Conservation (phyloP, 2,113 vertebrate species). For the Saguinus imperator region DNA sequence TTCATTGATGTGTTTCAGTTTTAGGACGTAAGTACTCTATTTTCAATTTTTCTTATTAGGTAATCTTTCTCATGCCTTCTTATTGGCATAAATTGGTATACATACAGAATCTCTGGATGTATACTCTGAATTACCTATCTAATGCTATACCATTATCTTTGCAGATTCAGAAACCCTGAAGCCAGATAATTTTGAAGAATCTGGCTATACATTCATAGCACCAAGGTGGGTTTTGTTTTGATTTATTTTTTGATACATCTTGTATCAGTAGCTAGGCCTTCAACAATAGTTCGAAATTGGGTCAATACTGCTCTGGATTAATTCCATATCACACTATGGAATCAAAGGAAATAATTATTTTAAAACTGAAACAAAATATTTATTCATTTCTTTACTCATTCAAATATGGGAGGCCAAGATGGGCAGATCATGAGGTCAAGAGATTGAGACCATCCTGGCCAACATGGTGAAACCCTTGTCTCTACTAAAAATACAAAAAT, state of each 20-base stretch:
- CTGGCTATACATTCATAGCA: constrained; percentile 94
- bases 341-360: background rate
- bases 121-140: constrained; percentile 32
- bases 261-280: background rate
- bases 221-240: constrained; percentile 89
- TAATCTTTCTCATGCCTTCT: background rate
- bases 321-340: background rate
- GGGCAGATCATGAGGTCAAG: too few species aligned
- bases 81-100: background rate
- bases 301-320: background rate
- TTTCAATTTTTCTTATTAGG: background rate
- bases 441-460: too few species aligned
- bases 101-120: background rate
- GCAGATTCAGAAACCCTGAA: constrained; percentile 92
- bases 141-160: constrained; percentile 71
- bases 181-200: constrained; percentile 91
- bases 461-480: too few species aligned
- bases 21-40: background rate
- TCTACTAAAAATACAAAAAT: too few species aligned
- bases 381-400: background rate
- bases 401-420: background rate
- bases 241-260: background rate
- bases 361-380: background rate
- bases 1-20: background rate
- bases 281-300: background rate